Conservation (phyloP, 2,797 vertebrate species). For the Dicrostonyx torquatus region DNA sequence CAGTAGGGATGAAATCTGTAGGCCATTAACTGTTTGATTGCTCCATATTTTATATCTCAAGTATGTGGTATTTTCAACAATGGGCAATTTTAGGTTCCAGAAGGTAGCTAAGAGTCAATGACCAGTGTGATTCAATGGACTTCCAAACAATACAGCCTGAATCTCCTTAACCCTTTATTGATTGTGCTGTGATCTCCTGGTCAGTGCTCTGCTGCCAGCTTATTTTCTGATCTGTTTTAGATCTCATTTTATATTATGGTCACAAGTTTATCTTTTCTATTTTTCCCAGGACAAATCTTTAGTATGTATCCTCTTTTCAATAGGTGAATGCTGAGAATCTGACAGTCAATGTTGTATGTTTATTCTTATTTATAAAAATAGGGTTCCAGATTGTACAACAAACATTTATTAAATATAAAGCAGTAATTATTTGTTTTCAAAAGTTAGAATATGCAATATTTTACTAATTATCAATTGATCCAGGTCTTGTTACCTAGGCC, state of each 20-base stretch:
- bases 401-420: not conserved
- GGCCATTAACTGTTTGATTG: no score
- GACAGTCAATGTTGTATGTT: not conserved
- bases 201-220: not conserved
- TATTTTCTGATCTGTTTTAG: not conserved
- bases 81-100: not conserved
- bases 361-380: not conserved
- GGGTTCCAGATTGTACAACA: not conserved
- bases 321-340: not conserved
- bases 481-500: no score
- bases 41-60: not conserved
- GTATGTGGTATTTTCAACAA: not conserved
- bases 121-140: not conserved
- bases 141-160: not conserved
- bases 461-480: not conserved
- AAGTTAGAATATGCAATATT: not conserved
- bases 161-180: not conserved
- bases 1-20: not conserved
- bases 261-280: not conserved
- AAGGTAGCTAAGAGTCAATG: not conserved
- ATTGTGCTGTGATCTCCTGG: not conserved
- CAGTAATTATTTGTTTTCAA: not conserved
- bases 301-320: not conserved
- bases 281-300: not conserved
- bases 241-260: not conserved